Base-by-base conservation (phyloP, 1,140 invertebrate genomes). In the Bicyclus anynana region DNA sequence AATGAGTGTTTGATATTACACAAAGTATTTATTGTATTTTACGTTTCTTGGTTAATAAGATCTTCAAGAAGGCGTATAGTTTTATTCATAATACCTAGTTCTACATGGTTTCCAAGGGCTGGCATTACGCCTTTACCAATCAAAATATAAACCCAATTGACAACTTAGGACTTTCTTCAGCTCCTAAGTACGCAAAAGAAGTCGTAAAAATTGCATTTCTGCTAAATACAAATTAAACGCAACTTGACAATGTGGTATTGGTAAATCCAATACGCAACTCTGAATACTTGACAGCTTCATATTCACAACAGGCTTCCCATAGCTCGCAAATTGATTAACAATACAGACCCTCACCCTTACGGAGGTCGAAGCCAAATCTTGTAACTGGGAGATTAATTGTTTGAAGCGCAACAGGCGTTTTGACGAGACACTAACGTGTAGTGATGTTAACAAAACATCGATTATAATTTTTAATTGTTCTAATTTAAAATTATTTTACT, bases 341-440 rank as follows among this genome's bases (percentile, higher is more conserved):
- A 72, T 74, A 58, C 65, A 56, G 29, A 33, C 29, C 29, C 29
- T 40, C 16, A 5, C 59, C 62, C 62, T 58, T 55, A 50, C 63
- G 69, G 74, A 73, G 69, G 74, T 76, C 65, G 61, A 59, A 47
- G 62, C 68, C 59, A 64, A 69, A 77, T 67, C 53, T 70, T 69
- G 76, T 75, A 78, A 78, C 62, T 59, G 54, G 48, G 62, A 84
- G 79, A 84, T 77, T 79, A 81, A 84, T 84, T 80, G 72, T 81
- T 78, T 74, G 77, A 81, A 81, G 73, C 65, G 60, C 46, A 44
- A 62, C 53, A 58, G 59, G 56, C 58, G 53, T 62, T 69, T 67
- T 70, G 68, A 73, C 59, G 52, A 63, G 51, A 58, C 59, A 59
- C 29, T 51, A 52, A 58, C 44, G 16, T 46, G n/a, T 59, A 63